Percentiles rank a stretch among this genome's conserved stretches.
These are phyloP conservation scores for Corbicula japonica DNA, from an alignment of 2,888 invertebrate genomes.

Conservation along the genomic window DNA sequence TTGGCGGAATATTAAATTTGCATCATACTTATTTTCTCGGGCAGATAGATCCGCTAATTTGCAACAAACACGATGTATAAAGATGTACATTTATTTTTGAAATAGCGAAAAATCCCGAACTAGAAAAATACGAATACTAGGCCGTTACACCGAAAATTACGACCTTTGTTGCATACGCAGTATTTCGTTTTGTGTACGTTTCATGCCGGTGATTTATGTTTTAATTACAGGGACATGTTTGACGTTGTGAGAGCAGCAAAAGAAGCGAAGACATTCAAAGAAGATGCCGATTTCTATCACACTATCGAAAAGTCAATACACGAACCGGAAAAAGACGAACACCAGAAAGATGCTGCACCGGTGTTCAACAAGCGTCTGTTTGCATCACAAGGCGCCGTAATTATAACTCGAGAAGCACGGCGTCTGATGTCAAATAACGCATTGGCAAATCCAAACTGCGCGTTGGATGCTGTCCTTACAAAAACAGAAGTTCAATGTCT, in stretches of 20 bases:
- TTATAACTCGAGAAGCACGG: conserved; percentile 77
- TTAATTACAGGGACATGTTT: conserved; percentile 74
- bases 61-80: too few relatives aligned
- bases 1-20: too few relatives aligned
- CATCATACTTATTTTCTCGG: too few relatives aligned
- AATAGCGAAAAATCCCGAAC: too few relatives aligned
- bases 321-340: conserved; percentile 55
- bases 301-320: conserved; percentile 53
- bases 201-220: too few relatives aligned
- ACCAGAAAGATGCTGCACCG: conserved; percentile 71
- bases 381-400: conserved; percentile 74
- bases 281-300: conserved; percentile 61
- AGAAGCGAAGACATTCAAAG: conserved; percentile 71
- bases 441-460: conserved; percentile 45
- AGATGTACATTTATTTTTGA: too few relatives aligned
- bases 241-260: conserved; percentile 69
- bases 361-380: conserved; percentile 82
- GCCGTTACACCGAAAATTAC: too few relatives aligned
- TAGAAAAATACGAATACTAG: too few relatives aligned
- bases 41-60: too few relatives aligned
- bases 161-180: too few relatives aligned
- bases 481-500: conserved; percentile 74
- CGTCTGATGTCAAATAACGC: conserved; percentile 74
- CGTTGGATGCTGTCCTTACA: conserved; percentile 54
- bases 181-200: too few relatives aligned